Conservation (phyloP, 2,113 vertebrate species). For the Neodontobutis hainanensis region DNA sequence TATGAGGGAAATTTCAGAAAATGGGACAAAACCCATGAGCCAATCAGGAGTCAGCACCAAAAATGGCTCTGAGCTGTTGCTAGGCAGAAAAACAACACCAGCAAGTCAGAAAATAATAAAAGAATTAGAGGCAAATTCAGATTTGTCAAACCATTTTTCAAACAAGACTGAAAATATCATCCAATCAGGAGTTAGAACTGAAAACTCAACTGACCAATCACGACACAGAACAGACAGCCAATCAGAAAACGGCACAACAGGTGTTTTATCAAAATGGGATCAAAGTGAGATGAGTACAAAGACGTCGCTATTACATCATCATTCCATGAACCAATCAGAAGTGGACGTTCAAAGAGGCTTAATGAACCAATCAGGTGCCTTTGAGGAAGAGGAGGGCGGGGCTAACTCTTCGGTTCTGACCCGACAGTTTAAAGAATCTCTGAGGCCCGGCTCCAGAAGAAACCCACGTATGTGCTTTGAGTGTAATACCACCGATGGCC, state of each 20-base stretch:
- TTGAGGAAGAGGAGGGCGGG: constrained; percentile 1
- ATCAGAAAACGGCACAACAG: not conserved
- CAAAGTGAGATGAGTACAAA: not conserved
- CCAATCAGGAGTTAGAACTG: not conserved
- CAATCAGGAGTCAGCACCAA: not conserved
- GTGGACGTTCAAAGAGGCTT: too few relatives aligned
- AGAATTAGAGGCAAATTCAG: not conserved
- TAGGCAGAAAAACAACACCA: not conserved
- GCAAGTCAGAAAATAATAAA: not conserved
- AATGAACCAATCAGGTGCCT: not conserved
- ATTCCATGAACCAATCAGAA: not conserved
- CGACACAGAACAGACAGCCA: not conserved
- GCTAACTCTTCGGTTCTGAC: constrained; percentile 5
- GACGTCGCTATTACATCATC: not conserved
- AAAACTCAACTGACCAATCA: not conserved
- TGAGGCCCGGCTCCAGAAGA: not conserved
- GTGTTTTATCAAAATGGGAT: not conserved
- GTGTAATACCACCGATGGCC: not conserved
- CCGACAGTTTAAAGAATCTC: constrained; percentile 9
- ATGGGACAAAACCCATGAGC: not conserved
- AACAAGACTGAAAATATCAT: not conserved
- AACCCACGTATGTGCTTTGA: not conserved
- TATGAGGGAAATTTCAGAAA: not conserved
- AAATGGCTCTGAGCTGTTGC: not conserved
- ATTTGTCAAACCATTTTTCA: too few relatives aligned